Percentiles rank a stretch among this genome's conserved stretches.
Evolutionary conservation across 2,113 vertebrate genomes (phyloP).

Genomic region (Addax nasomaculatus): DNA sequence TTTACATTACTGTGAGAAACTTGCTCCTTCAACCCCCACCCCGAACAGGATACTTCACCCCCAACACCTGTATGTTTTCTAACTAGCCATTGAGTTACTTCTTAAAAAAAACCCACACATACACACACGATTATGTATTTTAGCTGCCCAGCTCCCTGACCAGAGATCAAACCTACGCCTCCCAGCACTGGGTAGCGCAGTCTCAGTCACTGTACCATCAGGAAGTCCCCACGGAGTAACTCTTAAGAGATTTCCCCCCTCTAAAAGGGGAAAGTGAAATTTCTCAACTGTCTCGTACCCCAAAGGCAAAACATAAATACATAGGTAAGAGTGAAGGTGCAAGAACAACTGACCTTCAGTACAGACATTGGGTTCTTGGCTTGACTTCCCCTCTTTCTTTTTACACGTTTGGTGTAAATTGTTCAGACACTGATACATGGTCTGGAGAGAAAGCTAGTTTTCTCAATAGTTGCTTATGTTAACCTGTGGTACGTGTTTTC

Average conservation of each 20-base stretch:
- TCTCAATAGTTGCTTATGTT: background rate
- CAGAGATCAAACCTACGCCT: background rate
- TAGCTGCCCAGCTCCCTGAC: background rate
- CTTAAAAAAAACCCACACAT: background rate
- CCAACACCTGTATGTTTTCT: background rate
- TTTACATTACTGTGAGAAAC: background rate
- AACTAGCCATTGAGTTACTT: background rate
- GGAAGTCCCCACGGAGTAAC: background rate
- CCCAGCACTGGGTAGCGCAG: background rate
- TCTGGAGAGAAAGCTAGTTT: background rate
- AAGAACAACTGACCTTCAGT: background rate
- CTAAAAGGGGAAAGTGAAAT: background rate
- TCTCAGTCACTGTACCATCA: background rate
- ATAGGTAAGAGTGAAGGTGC: background rate
- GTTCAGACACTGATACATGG: background rate
- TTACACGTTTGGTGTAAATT: background rate
- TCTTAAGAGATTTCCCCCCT: background rate
- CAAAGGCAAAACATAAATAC: background rate
- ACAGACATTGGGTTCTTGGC: background rate
- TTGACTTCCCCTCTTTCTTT: background rate
- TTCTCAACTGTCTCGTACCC: background rate
- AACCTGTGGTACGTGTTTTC: background rate
- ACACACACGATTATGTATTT: background rate
- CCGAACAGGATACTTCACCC: background rate
- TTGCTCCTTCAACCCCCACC: background rate